Evolutionary conservation across 2,797 vertebrate species (phyloP), one percentile per base, ranked within the genome.

Genomic region (Scomberomorus guttatus): DNA sequence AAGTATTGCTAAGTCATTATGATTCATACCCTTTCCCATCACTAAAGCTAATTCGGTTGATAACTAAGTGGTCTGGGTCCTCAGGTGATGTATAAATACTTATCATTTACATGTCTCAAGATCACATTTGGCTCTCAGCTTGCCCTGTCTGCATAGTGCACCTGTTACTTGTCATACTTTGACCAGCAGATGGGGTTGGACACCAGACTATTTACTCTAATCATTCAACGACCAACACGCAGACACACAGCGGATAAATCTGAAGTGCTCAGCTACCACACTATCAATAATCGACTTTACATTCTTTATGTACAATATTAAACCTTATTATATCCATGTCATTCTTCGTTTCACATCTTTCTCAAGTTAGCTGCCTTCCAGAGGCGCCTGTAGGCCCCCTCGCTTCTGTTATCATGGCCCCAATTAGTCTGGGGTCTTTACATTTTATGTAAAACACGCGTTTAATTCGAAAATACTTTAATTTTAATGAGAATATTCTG

Each of bases 171-270:
- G 52, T 60, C 24, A 15, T 44, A 25, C 5, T 42, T 58, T 74
- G 1, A 68, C 72, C 79, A 6, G 44, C 24, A 89, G 90, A 22
- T 81, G 91, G 77, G 68, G 57, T 8, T 51, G 77, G 3, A 73
- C 17, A 54, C 32, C 51, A 6, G 1, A 24, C 1, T 58, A 15
- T 67, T 44, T 39, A 13, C 55, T 27, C 5, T 50, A 50, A 50
- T 50, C 17, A 50, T 50, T 50, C 46, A 48, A 48, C 11, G 4
- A 52, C 32, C n/a, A 32, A 5, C 14, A 56, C 2, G 51, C 9
- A 29, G 18, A 65, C 6, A 37, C 14, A 4, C 15, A 6, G 1
- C 51, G 11, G 7, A 63, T 2, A 50, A 22, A 24, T 29, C 3
- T 66, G 17, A 9, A 37, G 24, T 37, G 24, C 7, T 42, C 11